These are phyloP conservation scores for Lateolabrax maculatus DNA, from an alignment of 2,797 vertebrate species.

Conservation along the genomic window DNA sequence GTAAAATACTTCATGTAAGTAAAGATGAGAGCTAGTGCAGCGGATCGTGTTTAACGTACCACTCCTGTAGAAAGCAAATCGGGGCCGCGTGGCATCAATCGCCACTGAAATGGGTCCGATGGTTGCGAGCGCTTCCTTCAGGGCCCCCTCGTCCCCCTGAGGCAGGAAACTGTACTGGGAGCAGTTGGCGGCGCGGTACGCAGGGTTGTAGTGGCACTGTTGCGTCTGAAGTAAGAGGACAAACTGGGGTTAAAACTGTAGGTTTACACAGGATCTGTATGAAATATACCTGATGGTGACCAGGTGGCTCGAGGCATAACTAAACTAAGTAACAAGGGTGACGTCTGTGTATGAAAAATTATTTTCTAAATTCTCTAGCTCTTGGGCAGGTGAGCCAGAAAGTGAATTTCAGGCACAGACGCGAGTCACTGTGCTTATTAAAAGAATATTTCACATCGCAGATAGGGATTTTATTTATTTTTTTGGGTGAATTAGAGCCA, in stretches of 20 bases:
- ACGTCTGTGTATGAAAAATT: background rate
- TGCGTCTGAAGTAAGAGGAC: slow-evolving; percentile 72
- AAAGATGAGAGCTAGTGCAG: background rate
- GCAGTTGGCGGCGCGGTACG: slow-evolving; percentile 87
- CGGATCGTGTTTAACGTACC: slow-evolving; percentile 71
- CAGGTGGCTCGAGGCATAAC: background rate
- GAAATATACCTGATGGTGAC: background rate
- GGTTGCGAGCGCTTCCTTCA: slow-evolving; percentile 85
- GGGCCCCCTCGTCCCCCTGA: slow-evolving; percentile 69
- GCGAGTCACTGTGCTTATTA: background rate
- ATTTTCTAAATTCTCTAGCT: background rate
- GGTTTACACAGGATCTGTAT: background rate
- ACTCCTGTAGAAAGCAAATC: slow-evolving; percentile 86
- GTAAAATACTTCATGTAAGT: too few relatives aligned
- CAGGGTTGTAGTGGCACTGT: slow-evolving; percentile 83
- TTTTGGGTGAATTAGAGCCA: slow-evolving; percentile 23
- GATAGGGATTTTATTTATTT: background rate
- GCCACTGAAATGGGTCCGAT: slow-evolving; percentile 91
- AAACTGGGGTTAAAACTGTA: background rate
- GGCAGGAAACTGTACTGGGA: slow-evolving; percentile 81
- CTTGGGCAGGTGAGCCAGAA: background rate
- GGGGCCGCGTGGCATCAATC: slow-evolving; percentile 84
- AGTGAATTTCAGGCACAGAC: too few relatives aligned
- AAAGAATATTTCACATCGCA: slow-evolving; percentile 12
- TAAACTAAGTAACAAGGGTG: background rate